Evolutionary conservation across 2,888 invertebrate species (phyloP).

Genomic region (Diplolepis rosae): DNA sequence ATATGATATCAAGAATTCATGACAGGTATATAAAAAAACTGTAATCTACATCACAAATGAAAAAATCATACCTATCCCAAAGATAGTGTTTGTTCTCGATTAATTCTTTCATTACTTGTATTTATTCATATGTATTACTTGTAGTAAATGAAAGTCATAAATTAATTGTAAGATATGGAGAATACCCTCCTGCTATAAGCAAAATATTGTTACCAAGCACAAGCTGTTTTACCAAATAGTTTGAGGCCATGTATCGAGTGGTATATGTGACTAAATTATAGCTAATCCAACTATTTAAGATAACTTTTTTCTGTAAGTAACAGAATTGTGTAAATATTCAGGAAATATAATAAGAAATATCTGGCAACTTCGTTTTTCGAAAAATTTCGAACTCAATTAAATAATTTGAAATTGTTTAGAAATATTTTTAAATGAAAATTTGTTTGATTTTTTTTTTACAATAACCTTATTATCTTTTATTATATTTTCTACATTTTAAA

Average conservation of each 20-base stretch:
- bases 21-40: not conserved
- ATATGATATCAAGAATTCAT: not conserved
- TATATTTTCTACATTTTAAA: no score
- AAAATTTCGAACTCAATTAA: no score
- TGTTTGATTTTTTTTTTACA: not conserved
- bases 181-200: not conserved
- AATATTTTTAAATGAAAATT: no score
- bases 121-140: not conserved
- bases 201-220: not conserved
- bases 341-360: no score
- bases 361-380: no score
- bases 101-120: not conserved
- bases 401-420: no score
- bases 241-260: no score
- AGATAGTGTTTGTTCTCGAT: not conserved
- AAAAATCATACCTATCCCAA: not conserved
- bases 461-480: no score
- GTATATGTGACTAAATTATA: no score
- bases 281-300: no score
- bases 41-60: not conserved
- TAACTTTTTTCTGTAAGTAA: no score
- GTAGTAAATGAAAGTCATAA: not conserved
- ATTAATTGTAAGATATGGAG: slow-evolving; percentile 8
- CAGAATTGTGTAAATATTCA: no score
- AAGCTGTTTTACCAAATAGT: not conserved